phyloP scores from a whole-genome alignment of 2,888 invertebrate species.

The Eucera pruinosa region DNA sequence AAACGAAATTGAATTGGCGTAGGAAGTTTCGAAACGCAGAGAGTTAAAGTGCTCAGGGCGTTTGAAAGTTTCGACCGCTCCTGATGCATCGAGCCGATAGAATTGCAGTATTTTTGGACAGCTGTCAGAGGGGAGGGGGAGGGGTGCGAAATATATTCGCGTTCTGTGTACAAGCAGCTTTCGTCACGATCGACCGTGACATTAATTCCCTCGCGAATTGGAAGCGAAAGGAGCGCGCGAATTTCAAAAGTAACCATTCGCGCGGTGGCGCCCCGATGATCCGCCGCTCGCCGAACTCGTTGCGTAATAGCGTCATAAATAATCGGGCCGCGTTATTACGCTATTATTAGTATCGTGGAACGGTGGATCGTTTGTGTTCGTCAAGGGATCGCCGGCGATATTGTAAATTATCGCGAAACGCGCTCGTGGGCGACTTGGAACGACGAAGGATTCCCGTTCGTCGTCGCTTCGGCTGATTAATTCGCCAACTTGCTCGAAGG shows the following conservation, averaged over 20 bases:
- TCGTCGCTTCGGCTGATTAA: slow-evolving; percentile 1
- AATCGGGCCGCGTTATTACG: slow-evolving; percentile 39
- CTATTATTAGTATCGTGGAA: slow-evolving; percentile 41
- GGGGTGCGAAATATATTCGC: background rate
- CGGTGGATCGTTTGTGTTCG: slow-evolving; percentile 23
- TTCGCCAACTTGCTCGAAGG: too few relatives aligned
- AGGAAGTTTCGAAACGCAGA: too few relatives aligned
- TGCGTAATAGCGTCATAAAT: slow-evolving; percentile 43
- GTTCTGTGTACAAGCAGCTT: background rate
- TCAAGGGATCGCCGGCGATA: slow-evolving; percentile 26
- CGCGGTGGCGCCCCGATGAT: slow-evolving; percentile 27
- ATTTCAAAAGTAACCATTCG: slow-evolving; percentile 17
- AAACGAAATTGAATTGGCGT: too few relatives aligned
- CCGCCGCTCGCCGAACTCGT: slow-evolving; percentile 17
- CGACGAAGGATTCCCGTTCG: background rate
- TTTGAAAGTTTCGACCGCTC: too few relatives aligned
- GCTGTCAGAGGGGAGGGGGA: background rate
- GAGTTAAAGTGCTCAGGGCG: too few relatives aligned
- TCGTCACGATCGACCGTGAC: slow-evolving; percentile 3
- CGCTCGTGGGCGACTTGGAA: background rate
- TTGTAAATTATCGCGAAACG: slow-evolving; percentile 16
- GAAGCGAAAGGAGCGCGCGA: background rate
- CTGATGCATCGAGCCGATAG: too few relatives aligned
- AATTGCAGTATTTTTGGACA: background rate
- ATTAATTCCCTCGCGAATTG: slow-evolving; percentile 34